phyloP scores from a whole-genome alignment of 1,140 invertebrate genomes.

The Agraylea sexmaculata region DNA sequence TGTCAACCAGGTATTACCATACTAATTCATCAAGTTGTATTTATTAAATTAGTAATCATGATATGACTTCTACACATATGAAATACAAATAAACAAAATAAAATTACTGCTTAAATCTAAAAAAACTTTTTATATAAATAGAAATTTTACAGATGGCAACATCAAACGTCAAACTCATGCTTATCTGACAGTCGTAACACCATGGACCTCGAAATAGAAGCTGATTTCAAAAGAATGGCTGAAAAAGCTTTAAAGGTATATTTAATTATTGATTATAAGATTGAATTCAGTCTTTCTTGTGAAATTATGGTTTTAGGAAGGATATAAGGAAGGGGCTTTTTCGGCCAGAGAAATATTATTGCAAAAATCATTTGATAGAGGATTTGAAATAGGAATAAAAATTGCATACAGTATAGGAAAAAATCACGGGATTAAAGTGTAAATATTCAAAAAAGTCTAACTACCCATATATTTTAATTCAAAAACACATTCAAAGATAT shows the following conservation, averaged over 20 bases:
- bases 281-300: background rate
- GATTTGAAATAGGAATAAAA: slow-evolving; percentile 12
- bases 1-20: background rate
- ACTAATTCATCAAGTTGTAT: background rate
- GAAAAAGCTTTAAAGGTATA: background rate
- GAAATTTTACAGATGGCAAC: background rate
- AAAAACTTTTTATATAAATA: background rate
- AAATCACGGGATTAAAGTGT: slow-evolving; percentile 13
- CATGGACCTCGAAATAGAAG: slow-evolving; percentile 2
- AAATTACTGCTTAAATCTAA: background rate
- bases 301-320: slow-evolving; percentile 9
- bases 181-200: background rate
- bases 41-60: background rate
- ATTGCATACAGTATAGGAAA: slow-evolving; percentile 11
- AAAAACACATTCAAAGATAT: background rate
- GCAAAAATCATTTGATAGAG: slow-evolving; percentile 15
- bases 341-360: slow-evolving; percentile 11
- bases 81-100: background rate
- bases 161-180: background rate
- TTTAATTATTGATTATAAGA: background rate
- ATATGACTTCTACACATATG: background rate
- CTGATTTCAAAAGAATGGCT: slow-evolving; percentile 2
- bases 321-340: slow-evolving; percentile 16
- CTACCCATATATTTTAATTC: background rate
- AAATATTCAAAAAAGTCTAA: background rate